These are phyloP conservation scores for Chiloscyllium punctatum DNA, from an alignment of 2,797 vertebrate genomes.

Conservation along the genomic window DNA sequence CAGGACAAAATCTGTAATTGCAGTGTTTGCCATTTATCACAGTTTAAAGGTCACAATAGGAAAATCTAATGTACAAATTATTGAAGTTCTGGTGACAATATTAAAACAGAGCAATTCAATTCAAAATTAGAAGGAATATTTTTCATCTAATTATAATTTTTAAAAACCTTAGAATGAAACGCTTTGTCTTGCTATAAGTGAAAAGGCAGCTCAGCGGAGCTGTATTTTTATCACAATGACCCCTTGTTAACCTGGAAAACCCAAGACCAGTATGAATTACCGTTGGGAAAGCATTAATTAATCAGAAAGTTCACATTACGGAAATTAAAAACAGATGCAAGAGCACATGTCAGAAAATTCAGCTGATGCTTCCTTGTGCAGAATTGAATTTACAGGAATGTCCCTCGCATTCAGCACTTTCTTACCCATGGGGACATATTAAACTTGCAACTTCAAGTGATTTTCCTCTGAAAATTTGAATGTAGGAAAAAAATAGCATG, in stretches of 20 bases:
- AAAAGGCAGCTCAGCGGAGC: not conserved
- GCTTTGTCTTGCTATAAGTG: not conserved
- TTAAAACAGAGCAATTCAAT: not conserved
- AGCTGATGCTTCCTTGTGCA: not conserved
- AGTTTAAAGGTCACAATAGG: not conserved
- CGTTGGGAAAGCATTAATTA: not conserved
- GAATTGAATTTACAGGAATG: constrained; percentile 5
- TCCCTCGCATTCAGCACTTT: not conserved
- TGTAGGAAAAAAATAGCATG: not conserved
- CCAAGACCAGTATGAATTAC: not conserved
- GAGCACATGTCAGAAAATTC: not conserved
- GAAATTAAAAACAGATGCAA: constrained; percentile 22
- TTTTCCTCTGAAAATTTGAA: not conserved
- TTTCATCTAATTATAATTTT: not conserved
- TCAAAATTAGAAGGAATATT: not conserved
- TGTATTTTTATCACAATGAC: not conserved
- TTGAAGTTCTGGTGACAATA: not conserved
- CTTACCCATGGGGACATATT: not conserved
- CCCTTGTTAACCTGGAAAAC: not conserved
- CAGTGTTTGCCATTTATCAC: not conserved
- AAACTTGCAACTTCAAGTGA: not conserved
- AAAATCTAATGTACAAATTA: not conserved
- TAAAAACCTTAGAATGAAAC: not conserved
- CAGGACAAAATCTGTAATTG: not conserved
- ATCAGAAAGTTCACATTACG: not conserved